These are phyloP conservation scores for Pseudolaguvia tuberculata DNA, from an alignment of 2,113 vertebrate genomes.

Conservation along the genomic window DNA sequence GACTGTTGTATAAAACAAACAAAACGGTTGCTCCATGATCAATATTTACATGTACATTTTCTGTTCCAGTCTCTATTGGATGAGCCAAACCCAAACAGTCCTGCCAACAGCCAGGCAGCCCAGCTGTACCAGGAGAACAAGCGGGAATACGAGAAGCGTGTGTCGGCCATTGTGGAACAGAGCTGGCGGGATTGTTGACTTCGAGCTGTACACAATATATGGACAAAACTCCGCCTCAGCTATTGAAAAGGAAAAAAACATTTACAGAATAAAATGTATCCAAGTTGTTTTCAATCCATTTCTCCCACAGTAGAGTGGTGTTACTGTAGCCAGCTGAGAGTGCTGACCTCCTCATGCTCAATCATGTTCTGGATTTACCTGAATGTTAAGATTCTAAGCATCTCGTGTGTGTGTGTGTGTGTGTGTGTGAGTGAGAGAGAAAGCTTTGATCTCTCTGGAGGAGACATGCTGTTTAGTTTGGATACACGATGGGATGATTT, in stretches of 20 bases:
- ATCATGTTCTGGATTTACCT: slow-evolving; percentile 78
- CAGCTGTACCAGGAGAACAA: slow-evolving; percentile 99
- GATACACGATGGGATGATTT: slow-evolving; percentile 24
- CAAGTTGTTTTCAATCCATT: slow-evolving; percentile 67
- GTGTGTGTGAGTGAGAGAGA: slow-evolving; percentile 2
- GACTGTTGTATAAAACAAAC: background rate
- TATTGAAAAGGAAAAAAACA: slow-evolving; percentile 68
- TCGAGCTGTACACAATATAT: slow-evolving; percentile 62
- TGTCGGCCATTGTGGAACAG: slow-evolving; percentile 99
- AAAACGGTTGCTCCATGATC: background rate
- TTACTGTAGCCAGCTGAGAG: slow-evolving; percentile 84
- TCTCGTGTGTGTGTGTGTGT: slow-evolving; percentile 11
- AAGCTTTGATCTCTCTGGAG: slow-evolving; percentile 13
- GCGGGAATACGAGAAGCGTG: slow-evolving; percentile 95
- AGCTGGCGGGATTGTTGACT: slow-evolving; percentile 99
- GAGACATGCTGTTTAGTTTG: slow-evolving; percentile 23
- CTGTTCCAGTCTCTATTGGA: slow-evolving; percentile 87
- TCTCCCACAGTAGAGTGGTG: slow-evolving; percentile 69
- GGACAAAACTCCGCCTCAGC: slow-evolving; percentile 80
- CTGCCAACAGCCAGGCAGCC: slow-evolving; percentile 97
- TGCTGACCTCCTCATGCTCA: slow-evolving; percentile 75
- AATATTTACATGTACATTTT: slow-evolving; percentile 31
- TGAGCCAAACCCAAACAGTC: slow-evolving; percentile 97
- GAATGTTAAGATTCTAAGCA: slow-evolving; percentile 85
- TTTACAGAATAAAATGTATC: slow-evolving; percentile 52